Percentiles rank a stretch among this genome's conserved stretches.
Conservation (phyloP, 2,888 invertebrate species). For the Lasioglossum zephyrum region DNA sequence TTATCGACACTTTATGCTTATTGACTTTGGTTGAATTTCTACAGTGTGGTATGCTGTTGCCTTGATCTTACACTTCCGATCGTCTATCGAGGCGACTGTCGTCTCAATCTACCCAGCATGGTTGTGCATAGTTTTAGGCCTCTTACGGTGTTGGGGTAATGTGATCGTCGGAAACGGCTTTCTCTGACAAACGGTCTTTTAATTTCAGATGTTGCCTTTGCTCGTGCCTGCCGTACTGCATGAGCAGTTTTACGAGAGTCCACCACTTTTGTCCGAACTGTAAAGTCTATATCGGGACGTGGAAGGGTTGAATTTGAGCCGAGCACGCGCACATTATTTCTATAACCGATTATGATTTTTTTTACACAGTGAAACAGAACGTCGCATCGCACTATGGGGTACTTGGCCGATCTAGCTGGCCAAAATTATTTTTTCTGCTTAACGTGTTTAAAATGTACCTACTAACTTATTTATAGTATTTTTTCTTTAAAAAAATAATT, state of each 20-base stretch:
- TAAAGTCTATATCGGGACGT: constrained; percentile 84
- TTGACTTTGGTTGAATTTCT: background rate
- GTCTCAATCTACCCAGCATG: background rate
- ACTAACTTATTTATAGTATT: no score
- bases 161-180: background rate
- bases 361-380: constrained; percentile 41
- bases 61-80: background rate
- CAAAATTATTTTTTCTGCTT: no score
- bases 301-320: constrained; percentile 79
- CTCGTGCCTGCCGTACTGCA: constrained; percentile 86
- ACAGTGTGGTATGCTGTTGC: background rate
- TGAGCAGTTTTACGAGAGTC: constrained; percentile 85
- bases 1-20: background rate
- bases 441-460: no score
- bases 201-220: constrained; percentile 85
- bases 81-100: background rate
- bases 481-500: no score
- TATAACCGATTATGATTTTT: constrained; percentile 39
- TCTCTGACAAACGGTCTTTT: constrained; percentile 13
- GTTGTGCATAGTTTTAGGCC: background rate
- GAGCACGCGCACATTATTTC: background rate
- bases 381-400: constrained; percentile 10
- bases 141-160: background rate
- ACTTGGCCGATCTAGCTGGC: no score
- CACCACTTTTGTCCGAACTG: constrained; percentile 85